Evolutionary conservation across 2,113 vertebrate genomes (phyloP).

Genomic region (Cryptotis parvus): DNA sequence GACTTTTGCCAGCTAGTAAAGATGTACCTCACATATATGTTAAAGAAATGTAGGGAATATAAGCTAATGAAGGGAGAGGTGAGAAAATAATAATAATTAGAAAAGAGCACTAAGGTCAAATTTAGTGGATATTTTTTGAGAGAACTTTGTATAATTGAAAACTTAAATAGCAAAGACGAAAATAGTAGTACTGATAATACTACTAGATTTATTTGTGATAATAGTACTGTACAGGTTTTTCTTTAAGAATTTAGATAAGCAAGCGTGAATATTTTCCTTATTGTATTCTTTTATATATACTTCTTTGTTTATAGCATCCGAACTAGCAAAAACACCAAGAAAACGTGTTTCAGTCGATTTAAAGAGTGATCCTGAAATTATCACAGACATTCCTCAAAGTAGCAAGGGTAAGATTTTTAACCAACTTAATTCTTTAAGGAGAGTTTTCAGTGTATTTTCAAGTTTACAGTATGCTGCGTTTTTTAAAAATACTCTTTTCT

Average conservation of each 20-base stretch:
- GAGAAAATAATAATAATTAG: not conserved
- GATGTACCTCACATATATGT: not conserved
- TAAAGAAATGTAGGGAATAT: not conserved
- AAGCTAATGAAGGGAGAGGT: not conserved
- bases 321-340: slow-evolving; percentile 92
- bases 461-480: not conserved
- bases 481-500: no score
- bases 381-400: slow-evolving; percentile 83
- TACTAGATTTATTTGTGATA: not conserved
- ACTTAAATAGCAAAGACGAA: slow-evolving; percentile 12
- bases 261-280: not conserved
- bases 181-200: slow-evolving; percentile 19
- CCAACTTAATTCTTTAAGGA: not conserved
- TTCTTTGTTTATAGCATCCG: slow-evolving; percentile 87
- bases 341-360: slow-evolving; percentile 83
- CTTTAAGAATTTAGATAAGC: not conserved
- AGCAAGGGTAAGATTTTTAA: slow-evolving; percentile 87
- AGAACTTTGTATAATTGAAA: slow-evolving; percentile 1
- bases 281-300: slow-evolving; percentile 13
- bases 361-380: slow-evolving; percentile 82
- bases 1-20: not conserved
- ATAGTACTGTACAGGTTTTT: not conserved
- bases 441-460: slow-evolving; percentile 36
- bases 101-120: not conserved
- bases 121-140: not conserved